Percentiles rank a stretch among this genome's conserved stretches.
Evolutionary conservation across 2,113 vertebrate genomes (phyloP).

Genomic region (Melanerpes aurifrons): DNA sequence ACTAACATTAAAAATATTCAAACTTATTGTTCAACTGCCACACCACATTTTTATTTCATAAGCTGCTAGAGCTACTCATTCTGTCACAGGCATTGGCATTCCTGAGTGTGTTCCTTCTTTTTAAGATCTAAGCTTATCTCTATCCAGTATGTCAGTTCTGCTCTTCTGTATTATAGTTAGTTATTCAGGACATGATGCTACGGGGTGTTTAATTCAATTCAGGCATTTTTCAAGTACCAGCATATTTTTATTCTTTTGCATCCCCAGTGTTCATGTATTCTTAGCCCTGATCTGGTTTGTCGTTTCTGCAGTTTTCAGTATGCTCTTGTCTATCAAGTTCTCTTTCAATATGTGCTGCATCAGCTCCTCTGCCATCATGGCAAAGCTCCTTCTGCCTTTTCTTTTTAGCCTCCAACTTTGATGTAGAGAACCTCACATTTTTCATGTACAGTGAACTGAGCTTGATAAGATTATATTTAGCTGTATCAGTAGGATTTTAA

Average conservation of each 20-base stretch:
- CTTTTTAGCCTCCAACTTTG: neutral
- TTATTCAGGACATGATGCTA: slow-evolving; percentile 13
- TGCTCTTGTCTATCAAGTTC: slow-evolving; percentile 21
- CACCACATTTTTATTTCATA: neutral
- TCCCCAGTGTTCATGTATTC: neutral
- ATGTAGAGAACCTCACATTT: neutral
- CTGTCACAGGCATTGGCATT: neutral
- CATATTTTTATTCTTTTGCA: slow-evolving; percentile 18
- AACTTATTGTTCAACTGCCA: neutral
- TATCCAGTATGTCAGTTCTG: neutral
- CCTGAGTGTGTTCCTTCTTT: neutral
- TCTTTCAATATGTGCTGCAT: slow-evolving; percentile 43
- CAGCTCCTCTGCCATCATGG: slow-evolving; percentile 3
- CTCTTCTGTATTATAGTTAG: slow-evolving; percentile 7
- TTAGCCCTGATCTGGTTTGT: slow-evolving; percentile 11
- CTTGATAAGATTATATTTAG: slow-evolving; percentile 58
- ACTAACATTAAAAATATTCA: neutral
- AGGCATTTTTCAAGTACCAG: neutral
- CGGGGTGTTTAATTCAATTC: slow-evolving; percentile 14
- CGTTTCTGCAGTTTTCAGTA: slow-evolving; percentile 9
- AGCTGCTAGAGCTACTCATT: neutral
- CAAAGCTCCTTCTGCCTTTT: slow-evolving; percentile 2
- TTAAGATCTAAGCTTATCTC: slow-evolving; percentile 13
- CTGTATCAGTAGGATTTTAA: slow-evolving; percentile 59
- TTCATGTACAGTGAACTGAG: neutral